Percentiles rank a stretch among this genome's conserved stretches.
Evolutionary conservation across 2,888 invertebrate genomes (phyloP).

Genomic region (Dryocosmus kuriphilus): DNA sequence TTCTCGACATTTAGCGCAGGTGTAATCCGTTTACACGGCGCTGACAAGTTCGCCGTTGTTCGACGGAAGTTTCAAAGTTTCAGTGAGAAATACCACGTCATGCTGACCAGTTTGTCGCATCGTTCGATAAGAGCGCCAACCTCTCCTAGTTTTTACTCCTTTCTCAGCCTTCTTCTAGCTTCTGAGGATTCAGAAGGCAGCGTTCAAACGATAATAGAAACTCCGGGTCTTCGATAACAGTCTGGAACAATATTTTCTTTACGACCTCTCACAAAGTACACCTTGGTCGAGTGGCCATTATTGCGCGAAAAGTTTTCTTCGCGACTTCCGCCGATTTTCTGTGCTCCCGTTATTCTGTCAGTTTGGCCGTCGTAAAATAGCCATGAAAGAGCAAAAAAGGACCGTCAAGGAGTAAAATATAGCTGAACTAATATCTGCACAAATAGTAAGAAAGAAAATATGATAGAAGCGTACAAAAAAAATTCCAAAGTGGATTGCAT

Average conservation of each 20-base stretch:
- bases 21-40: neutral
- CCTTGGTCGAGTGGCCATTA: conserved; percentile 55
- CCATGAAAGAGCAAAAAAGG: neutral
- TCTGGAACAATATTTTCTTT: conserved; percentile 58
- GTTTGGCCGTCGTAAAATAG: neutral
- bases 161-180: neutral
- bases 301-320: conserved; percentile 53
- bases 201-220: conserved; percentile 46
- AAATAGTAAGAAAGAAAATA: neutral
- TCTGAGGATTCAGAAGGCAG: conserved; percentile 37
- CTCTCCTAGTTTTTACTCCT: neutral
- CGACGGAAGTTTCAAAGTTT: neutral
- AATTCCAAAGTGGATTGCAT: neutral
- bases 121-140: neutral
- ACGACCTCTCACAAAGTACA: conserved; percentile 48
- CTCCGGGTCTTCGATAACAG: conserved; percentile 51
- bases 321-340: conserved; percentile 51
- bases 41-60: conserved; percentile 1
- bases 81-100: neutral
- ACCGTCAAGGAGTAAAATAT: neutral
- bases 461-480: neutral
- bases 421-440: neutral
- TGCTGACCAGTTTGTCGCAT: neutral
- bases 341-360: neutral
- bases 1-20: neutral